phyloP scores from a whole-genome alignment of 1,140 invertebrate species.

The Danaus plexippus region DNA sequence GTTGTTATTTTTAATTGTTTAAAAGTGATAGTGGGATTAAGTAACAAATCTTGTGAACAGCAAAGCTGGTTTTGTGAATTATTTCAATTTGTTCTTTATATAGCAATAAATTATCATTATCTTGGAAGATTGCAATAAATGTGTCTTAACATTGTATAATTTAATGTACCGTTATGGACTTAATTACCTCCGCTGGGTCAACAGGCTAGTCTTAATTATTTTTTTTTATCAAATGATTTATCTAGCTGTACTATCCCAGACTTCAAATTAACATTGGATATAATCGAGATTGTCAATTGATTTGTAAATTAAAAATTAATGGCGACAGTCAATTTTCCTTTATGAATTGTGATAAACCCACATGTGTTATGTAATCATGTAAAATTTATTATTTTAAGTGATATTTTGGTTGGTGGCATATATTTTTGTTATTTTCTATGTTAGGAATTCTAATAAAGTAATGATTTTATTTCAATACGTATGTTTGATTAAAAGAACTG shows the following conservation, averaged over 20 bases:
- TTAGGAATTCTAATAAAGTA: conserved; percentile 51
- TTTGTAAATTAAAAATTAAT: conserved; percentile 11
- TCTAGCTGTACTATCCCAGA: conserved; percentile 3
- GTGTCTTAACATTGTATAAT: too few species aligned
- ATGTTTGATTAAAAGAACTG: conserved; percentile 32
- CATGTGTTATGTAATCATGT: conserved; percentile 37
- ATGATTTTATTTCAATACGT: conserved; percentile 42
- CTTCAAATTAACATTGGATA: conserved; percentile 14
- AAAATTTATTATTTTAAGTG: conserved; percentile 45
- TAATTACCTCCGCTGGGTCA: too few species aligned
- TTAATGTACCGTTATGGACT: too few species aligned
- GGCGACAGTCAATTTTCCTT: conserved; percentile 42
- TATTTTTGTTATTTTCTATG: conserved; percentile 63
- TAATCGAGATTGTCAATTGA: conserved; percentile 1
- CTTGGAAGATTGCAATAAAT: too few species aligned
- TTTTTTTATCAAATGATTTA: too few species aligned
- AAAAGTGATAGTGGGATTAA: conserved; percentile 18
- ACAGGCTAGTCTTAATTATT: too few species aligned
- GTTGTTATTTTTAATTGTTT: conserved; percentile 38
- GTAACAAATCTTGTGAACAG: conserved; percentile 16
- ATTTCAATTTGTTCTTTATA: too few species aligned
- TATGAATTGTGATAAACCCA: conserved; percentile 51
- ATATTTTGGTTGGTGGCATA: conserved; percentile 61
- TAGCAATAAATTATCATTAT: too few species aligned
- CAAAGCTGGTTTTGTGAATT: conserved; percentile 16